These are phyloP conservation scores for Ligdia adustata DNA, from an alignment of 2,888 invertebrate species.

Conservation along the genomic window DNA sequence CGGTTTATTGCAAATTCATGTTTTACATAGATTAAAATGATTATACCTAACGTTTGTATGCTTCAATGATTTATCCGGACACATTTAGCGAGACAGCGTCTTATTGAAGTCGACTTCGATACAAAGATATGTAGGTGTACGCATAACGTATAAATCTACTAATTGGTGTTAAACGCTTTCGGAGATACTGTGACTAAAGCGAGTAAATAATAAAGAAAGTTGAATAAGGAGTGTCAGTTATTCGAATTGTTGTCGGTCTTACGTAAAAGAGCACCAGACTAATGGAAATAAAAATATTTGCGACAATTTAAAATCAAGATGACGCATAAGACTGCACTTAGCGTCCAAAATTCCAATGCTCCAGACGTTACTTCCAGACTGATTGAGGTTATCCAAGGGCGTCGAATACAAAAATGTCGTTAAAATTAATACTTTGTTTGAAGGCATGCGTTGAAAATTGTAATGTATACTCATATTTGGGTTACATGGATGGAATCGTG, in stretches of 20 bases:
- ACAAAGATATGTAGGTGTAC: neutral
- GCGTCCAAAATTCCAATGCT: conserved; percentile 21
- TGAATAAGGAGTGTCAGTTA: neutral
- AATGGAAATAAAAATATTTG: conserved; percentile 22
- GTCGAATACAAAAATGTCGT: conserved; percentile 36
- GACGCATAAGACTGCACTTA: conserved; percentile 10
- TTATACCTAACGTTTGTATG: conserved; percentile 41
- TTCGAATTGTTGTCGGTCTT: neutral
- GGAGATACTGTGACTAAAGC: conserved; percentile 15
- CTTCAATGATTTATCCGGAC: conserved; percentile 35
- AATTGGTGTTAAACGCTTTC: conserved; percentile 13
- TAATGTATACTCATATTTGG: conserved; percentile 39
- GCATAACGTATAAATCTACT: neutral
- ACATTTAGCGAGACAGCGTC: conserved; percentile 21
- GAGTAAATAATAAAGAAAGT: conserved; percentile 7
- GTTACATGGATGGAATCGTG: no score
- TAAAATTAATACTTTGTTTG: conserved; percentile 29
- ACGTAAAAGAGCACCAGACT: conserved; percentile 12
- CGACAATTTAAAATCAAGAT: conserved; percentile 15
- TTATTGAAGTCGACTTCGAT: conserved; percentile 19
- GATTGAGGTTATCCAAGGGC: conserved; percentile 36
- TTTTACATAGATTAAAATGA: conserved; percentile 44
- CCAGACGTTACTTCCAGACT: conserved; percentile 31
- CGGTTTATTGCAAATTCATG: conserved; percentile 53
- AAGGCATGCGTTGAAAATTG: conserved; percentile 39